A percentile compares a stretch with the other conserved stretches of the same genome.
phyloP scores from a whole-genome alignment of 2,888 invertebrate genomes.

The Beris chalybata region DNA sequence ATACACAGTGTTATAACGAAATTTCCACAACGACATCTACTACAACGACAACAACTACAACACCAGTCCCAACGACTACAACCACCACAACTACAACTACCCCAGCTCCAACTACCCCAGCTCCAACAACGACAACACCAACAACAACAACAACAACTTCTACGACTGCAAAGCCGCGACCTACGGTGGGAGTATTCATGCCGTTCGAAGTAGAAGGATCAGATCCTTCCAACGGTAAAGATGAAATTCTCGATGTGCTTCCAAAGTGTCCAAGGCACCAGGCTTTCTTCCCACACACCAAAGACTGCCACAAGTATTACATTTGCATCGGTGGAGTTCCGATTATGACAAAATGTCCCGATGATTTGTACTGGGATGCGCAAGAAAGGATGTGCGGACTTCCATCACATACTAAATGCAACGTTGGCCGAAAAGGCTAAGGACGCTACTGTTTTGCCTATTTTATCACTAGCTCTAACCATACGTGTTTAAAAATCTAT shows the following conservation, averaged over 20 bases:
- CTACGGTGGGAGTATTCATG: constrained; percentile 12
- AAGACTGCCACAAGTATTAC: constrained; percentile 51
- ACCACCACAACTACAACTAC: constrained; percentile 27
- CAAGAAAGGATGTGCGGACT: constrained; percentile 23
- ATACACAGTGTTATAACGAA: constrained; percentile 17
- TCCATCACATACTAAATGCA: constrained; percentile 21
- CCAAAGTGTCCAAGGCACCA: constrained; percentile 46
- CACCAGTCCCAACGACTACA: constrained; percentile 2
- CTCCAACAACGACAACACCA: constrained; percentile 1
- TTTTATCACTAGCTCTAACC: no score
- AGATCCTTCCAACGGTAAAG: neutral
- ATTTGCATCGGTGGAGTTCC: constrained; percentile 51
- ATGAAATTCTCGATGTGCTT: constrained; percentile 11
- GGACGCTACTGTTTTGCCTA: no score
- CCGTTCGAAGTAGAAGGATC: constrained; percentile 5
- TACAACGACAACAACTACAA: constrained; percentile 38
- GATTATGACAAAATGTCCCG: constrained; percentile 50
- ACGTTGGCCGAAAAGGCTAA: neutral
- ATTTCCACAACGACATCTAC: neutral
- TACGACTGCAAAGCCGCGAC: constrained; percentile 18
- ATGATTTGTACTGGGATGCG: constrained; percentile 49
- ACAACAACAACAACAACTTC: constrained; percentile 8
- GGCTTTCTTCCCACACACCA: constrained; percentile 47
- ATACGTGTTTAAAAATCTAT: no score
- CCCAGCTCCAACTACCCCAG: constrained; percentile 18